Base-by-base conservation (phyloP, 64 coral and sea anemone genomes). In the Trachythela sp. region DNA sequence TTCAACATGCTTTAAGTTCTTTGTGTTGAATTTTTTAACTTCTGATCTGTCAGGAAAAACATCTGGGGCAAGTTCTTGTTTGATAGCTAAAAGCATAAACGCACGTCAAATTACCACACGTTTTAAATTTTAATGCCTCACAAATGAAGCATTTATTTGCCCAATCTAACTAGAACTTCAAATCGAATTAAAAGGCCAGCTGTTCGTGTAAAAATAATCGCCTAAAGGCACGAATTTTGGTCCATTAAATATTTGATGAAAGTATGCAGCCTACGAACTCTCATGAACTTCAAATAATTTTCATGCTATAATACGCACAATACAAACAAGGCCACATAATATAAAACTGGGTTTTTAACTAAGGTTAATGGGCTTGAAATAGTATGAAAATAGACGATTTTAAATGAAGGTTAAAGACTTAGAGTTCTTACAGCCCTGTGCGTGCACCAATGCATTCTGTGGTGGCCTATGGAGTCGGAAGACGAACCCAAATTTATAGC, bases 11-110 rank as follows among this genome's bases (percentile, higher is more conserved):
- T 80, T 80, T 13, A 80, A 39, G 13, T 80, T 80, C 37, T 20
- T 17, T 34, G 75, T 2, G 33, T 80, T 29, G 38, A 80, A 80
- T 3, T 80, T 36, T 80, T 80, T 80, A 20, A 80, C 75, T 80
- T 80, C 75, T 39, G 75, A 80, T 80, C 75, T 9, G 20, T 80
- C 75, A 20, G 75, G 75, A 0, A 80, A 36, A 35, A 80, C 30
- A 36, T 80, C 75, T 36, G 75, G 75, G 3, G 31, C 75, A 34
- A 34, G 75, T 80, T 80, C 75, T 80, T 80, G 75, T 39, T 80
- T 80, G 6, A 80, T 6, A 22, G 75, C 75, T 80, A 36, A 15
- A 31, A 27, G 10, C 29, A 11, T 27, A n/a, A 45, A 80, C 33
- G 31, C 13, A 80, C 32, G 75, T 35, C 33, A 17, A 34, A 80